phyloP scores from a whole-genome alignment of 1,140 invertebrate species.

The Cherax destructor region DNA sequence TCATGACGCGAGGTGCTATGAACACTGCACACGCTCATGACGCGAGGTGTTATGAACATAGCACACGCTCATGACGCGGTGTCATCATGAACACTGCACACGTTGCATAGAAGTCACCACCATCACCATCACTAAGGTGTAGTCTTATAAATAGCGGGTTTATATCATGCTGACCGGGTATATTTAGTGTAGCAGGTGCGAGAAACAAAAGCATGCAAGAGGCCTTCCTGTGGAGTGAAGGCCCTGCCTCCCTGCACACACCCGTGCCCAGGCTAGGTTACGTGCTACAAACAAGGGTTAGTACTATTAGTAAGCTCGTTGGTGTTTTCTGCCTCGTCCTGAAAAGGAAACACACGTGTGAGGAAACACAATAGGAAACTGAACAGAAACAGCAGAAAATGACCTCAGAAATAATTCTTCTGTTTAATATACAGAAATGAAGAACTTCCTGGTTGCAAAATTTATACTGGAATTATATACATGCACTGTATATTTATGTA shows the following conservation, averaged over 20 bases:
- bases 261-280: conserved; percentile 58
- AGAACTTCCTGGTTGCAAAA: not conserved
- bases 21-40: too few species aligned
- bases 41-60: too few species aligned
- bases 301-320: conserved; percentile 66
- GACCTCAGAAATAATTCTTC: not conserved
- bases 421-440: conserved; percentile 1
- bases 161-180: not conserved
- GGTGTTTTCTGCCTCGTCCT: conserved; percentile 60
- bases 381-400: conserved; percentile 50
- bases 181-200: not conserved
- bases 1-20: too few species aligned
- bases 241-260: not conserved
- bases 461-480: not conserved
- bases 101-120: conserved; percentile 7
- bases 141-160: not conserved
- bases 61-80: too few species aligned
- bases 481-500: not conserved
- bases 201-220: not conserved
- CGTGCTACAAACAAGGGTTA: conserved; percentile 59
- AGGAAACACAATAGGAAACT: conserved; percentile 47
- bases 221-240: not conserved
- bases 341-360: conserved; percentile 67
- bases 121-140: conserved; percentile 21
- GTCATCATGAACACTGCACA: too few species aligned